Evolutionary conservation across 2,888 invertebrate species (phyloP).

Genomic region (Thecocarcelia acutangulata): DNA sequence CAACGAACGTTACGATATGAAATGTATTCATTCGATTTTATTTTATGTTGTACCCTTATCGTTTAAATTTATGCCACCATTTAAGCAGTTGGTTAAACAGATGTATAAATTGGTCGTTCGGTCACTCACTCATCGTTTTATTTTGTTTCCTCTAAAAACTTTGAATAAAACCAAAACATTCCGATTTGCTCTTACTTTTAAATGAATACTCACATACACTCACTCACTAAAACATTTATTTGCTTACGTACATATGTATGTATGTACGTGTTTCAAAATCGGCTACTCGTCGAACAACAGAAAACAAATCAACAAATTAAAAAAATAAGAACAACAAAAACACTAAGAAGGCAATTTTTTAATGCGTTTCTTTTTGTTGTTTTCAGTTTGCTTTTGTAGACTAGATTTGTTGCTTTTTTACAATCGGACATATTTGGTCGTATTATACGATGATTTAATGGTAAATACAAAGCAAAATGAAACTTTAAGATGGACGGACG

Average conservation of each 20-base stretch:
- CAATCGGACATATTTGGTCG: constrained; percentile 43
- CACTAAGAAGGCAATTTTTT: constrained; percentile 10
- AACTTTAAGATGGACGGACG: constrained; percentile 16
- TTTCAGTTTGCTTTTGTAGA: constrained; percentile 15
- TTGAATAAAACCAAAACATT: constrained; percentile 1
- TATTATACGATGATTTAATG: constrained; percentile 62
- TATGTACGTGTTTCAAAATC: neutral
- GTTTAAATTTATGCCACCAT: constrained; percentile 51
- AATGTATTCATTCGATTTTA: constrained; percentile 47
- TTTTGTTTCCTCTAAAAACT: neutral
- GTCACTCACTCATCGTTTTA: constrained; percentile 59
- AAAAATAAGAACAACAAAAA: constrained; percentile 13
- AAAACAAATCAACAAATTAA: constrained; percentile 42
- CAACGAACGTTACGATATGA: neutral
- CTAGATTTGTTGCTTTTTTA: constrained; percentile 38
- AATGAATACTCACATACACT: constrained; percentile 8
- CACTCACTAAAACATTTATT: constrained; percentile 19
- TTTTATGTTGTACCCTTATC: constrained; percentile 42
- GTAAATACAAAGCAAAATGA: constrained; percentile 40
- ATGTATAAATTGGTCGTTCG: constrained; percentile 68
- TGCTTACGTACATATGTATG: constrained; percentile 31
- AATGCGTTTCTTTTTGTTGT: constrained; percentile 22
- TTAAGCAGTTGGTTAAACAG: constrained; percentile 64
- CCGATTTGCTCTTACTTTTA: neutral
- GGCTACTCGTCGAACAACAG: neutral